Base-by-base conservation (phyloP, 2,113 vertebrate genomes). In the Shinisaurus crocodilurus region DNA sequence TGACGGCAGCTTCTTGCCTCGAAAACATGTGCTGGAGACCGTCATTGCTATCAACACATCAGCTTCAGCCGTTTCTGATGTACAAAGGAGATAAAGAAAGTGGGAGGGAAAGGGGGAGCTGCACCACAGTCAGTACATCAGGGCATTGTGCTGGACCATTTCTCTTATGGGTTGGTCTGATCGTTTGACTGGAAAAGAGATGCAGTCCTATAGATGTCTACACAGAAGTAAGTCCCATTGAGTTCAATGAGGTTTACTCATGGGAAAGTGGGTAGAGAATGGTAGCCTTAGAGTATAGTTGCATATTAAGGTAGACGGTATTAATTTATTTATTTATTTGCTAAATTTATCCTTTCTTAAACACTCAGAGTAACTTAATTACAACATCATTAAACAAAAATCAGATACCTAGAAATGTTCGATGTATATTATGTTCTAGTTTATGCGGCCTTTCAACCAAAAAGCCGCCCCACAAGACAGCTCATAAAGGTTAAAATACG, bases 41-140 rank as follows among this genome's bases (percentile, higher is more conserved):
- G 69, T 37, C 37, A n/a, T 81, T 23, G 74, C 88, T 94, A 60
- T 40, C 0, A 0, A 79, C 90, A 82, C 57, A 1, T 13, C 93
- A 70, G 86, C 63, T 0, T 75, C 82, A 3, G 65, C 70, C 3
- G 86, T 87, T 82, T 82, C 87, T 54, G 91, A 57, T 85, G 86
- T 50, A 77, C 1, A 1, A 85, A 20, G 37, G 45, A 69, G 25
- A 1, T 0, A 0, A 91, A 82, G 63, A 82, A 80, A 63, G 40
- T 3, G 82, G 40, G 45, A 15, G n/a, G 50, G 0, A 43, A 37
- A 65, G 13, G 43, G 2, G 15, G 6, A 79, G 29, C 8, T 67
- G 1, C 79, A 8, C 0, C 0, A 79, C 65, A 54, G 72, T 37
- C 48, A 18, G 34, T 18, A 57, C 34, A 9, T 37, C 0, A 0